phyloP scores from a whole-genome alignment of 37 sponge, comb jelly and placozoan genomes.

The Ephydatia muelleri region DNA sequence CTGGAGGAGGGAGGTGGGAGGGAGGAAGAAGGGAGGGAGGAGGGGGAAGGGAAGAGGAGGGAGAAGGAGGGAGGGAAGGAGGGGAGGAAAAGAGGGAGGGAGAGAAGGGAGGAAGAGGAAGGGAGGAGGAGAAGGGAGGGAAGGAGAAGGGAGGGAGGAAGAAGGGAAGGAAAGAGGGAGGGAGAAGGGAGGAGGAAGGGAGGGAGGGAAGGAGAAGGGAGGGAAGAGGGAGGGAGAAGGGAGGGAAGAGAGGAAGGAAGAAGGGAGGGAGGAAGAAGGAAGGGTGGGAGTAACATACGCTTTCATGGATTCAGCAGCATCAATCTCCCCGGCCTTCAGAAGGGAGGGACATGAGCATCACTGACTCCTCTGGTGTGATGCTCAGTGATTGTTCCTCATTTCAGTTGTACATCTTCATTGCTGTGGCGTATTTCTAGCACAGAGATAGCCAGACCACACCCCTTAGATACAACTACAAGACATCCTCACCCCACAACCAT shows the following conservation, averaged over 20 bases:
- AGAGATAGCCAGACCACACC: no score
- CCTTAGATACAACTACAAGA: neutral
- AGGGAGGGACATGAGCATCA: neutral
- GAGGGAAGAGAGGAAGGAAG: neutral
- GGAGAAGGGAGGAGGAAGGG: constrained; percentile 10
- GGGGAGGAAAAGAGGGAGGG: neutral
- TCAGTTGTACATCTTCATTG: neutral
- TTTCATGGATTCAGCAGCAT: neutral
- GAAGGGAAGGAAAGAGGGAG: constrained; percentile 5
- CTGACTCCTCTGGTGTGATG: neutral
- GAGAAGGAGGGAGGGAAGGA: constrained; percentile 6
- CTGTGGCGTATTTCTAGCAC: neutral
- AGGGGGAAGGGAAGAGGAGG: neutral
- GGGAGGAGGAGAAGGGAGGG: neutral
- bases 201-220: no score
- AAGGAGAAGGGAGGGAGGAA: constrained; percentile 11
- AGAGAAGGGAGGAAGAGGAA: neutral
- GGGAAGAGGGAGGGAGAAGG: no score
- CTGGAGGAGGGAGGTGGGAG: constrained; percentile 5
- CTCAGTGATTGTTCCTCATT: neutral
- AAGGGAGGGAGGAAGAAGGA: neutral
- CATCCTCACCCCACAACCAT: no score
- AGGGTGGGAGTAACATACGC: neutral
- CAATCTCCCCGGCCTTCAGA: neutral
- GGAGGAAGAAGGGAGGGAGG: neutral